These are phyloP conservation scores for Engraulis encrasicolus DNA, from an alignment of 2,113 vertebrate species.

Conservation along the genomic window DNA sequence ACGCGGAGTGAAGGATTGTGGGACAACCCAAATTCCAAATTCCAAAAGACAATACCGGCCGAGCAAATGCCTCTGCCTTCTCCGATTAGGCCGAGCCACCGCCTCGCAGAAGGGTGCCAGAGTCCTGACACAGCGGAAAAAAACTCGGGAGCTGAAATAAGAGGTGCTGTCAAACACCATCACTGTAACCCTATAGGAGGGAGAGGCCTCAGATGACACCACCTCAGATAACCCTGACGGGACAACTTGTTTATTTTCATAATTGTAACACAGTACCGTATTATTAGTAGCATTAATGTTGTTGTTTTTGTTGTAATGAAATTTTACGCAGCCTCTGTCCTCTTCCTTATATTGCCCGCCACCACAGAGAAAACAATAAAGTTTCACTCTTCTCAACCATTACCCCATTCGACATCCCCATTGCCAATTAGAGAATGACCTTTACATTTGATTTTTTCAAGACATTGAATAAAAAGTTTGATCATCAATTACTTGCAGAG, in stretches of 20 bases:
- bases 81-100: constrained; percentile 50
- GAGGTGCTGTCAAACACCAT: constrained; percentile 42
- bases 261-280: too few species aligned
- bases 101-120: constrained; percentile 51
- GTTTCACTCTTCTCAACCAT: too few species aligned
- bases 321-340: too few species aligned
- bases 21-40: constrained; percentile 10
- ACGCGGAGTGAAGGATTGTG: not conserved
- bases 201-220: constrained; percentile 35
- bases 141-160: constrained; percentile 46
- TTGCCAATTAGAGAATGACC: too few species aligned
- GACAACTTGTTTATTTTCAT: constrained; percentile 32
- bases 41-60: constrained; percentile 44
- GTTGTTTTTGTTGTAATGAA: too few species aligned
- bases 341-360: too few species aligned
- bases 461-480: too few species aligned
- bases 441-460: too few species aligned
- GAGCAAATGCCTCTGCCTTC: constrained; percentile 48
- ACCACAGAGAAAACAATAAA: too few species aligned
- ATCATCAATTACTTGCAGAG: too few species aligned
- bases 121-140: constrained; percentile 42
- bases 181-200: constrained; percentile 38
- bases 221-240: constrained; percentile 42
- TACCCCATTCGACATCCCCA: too few species aligned
- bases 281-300: too few species aligned